Evolutionary conservation across 1,140 invertebrate genomes (phyloP).

Genomic region (Vollenhovia emeryi): DNA sequence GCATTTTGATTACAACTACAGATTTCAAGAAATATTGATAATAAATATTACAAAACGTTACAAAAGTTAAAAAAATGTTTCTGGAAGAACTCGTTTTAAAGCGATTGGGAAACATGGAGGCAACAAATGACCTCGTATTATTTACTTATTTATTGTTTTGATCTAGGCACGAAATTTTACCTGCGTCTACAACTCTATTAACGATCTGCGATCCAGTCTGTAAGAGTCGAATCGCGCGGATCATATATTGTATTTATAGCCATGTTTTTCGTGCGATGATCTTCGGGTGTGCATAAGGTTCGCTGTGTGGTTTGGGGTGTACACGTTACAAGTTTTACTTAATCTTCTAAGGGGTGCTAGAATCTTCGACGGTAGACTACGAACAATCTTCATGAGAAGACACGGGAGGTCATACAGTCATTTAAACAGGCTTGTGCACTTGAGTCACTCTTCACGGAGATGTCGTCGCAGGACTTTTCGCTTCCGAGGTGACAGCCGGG

Average conservation of each 20-base stretch:
- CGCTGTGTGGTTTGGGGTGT: background rate
- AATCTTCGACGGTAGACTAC: constrained; percentile 14
- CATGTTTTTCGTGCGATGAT: constrained; percentile 8
- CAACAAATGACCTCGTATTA: constrained; percentile 21
- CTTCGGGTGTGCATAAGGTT: background rate
- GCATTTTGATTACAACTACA: background rate
- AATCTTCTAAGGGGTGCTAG: constrained; percentile 32
- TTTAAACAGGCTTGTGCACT: background rate
- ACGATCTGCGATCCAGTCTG: background rate
- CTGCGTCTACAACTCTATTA: constrained; percentile 45
- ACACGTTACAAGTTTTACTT: background rate
- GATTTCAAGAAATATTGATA: background rate
- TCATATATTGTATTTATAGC: background rate
- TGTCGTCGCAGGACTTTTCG: background rate
- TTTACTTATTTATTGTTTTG: constrained; percentile 55
- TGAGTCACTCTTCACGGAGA: constrained; percentile 14
- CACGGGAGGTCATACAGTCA: background rate
- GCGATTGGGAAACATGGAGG: background rate
- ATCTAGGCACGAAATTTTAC: constrained; percentile 43
- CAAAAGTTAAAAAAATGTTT: too few relatives aligned
- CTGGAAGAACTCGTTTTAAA: too few relatives aligned
- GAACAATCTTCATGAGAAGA: constrained; percentile 6
- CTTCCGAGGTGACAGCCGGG: background rate
- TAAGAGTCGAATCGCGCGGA: background rate
- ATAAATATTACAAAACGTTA: background rate